These are phyloP conservation scores for Mellivora capensis DNA, from an alignment of 2,113 vertebrate genomes.

Conservation along the genomic window DNA sequence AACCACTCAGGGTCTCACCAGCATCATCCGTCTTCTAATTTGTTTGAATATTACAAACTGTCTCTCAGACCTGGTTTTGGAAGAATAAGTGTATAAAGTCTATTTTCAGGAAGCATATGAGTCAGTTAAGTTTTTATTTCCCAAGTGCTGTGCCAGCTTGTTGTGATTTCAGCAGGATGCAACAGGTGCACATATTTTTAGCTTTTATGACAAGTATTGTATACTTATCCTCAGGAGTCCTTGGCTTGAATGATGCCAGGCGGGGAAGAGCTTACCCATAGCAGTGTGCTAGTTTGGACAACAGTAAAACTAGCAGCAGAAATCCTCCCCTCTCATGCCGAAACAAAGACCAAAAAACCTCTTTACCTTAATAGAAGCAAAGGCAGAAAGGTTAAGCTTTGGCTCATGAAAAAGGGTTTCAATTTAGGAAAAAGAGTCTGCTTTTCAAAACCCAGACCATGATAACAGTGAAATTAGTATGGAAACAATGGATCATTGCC, in stretches of 20 bases:
- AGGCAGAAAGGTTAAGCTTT: conserved; percentile 23
- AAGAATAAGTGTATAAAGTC: conserved; percentile 40
- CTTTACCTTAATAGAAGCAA: conserved; percentile 4
- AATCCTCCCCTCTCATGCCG: background rate
- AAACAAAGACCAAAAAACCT: background rate
- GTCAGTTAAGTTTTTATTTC: conserved; percentile 69
- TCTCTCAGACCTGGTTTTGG: conserved; percentile 35
- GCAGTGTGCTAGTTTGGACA: conserved; percentile 9
- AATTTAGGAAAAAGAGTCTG: background rate
- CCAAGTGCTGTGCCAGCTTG: conserved; percentile 56
- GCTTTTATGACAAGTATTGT: conserved; percentile 54
- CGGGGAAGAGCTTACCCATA: background rate
- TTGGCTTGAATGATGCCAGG: conserved; percentile 1
- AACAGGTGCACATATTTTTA: conserved; percentile 76
- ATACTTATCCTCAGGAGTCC: conserved; percentile 48
- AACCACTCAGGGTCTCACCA: background rate
- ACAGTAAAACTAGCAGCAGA: background rate
- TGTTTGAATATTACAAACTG: conserved; percentile 27
- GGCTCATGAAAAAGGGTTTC: background rate
- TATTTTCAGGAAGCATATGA: conserved; percentile 62
- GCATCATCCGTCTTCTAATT: conserved; percentile 55
- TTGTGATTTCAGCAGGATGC: conserved; percentile 66
- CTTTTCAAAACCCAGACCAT: conserved; percentile 1
- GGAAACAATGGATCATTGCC: conserved; percentile 27
- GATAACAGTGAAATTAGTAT: conserved; percentile 32